Evolutionary conservation across 1,140 invertebrate genomes (phyloP).

Genomic region (Triops cancriformis): DNA sequence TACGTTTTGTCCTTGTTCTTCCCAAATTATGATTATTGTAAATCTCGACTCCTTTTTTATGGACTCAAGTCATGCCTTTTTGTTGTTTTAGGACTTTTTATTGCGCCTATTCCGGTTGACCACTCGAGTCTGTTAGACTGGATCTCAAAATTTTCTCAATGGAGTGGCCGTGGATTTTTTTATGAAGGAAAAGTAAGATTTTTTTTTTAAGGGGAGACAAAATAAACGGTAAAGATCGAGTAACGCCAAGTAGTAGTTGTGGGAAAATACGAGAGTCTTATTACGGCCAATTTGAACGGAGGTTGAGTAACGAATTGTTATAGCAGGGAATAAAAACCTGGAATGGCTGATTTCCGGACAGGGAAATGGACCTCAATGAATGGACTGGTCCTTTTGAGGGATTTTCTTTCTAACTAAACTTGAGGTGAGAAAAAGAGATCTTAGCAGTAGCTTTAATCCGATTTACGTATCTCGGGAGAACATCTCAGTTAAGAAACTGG

Average conservation of each 20-base stretch:
- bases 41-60: neutral
- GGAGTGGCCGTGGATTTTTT: too few relatives aligned
- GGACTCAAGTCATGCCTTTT: neutral
- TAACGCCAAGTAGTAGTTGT: neutral
- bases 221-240: neutral
- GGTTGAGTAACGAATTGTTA: neutral
- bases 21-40: neutral
- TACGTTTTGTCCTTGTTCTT: neutral
- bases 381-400: neutral
- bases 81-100: neutral
- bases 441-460: neutral
- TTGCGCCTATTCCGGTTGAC: neutral
- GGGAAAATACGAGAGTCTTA: neutral
- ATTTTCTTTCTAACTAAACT: neutral
- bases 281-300: neutral
- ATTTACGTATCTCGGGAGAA: neutral
- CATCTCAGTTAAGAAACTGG: neutral
- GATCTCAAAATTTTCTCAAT: neutral
- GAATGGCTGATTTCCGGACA: neutral
- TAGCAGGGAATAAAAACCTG: neutral
- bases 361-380: neutral
- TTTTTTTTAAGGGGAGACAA: neutral
- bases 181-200: too few relatives aligned
- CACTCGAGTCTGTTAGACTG: neutral
- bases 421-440: neutral